Conservation (phyloP, 2,888 invertebrate species). For the Myopa testacea region DNA sequence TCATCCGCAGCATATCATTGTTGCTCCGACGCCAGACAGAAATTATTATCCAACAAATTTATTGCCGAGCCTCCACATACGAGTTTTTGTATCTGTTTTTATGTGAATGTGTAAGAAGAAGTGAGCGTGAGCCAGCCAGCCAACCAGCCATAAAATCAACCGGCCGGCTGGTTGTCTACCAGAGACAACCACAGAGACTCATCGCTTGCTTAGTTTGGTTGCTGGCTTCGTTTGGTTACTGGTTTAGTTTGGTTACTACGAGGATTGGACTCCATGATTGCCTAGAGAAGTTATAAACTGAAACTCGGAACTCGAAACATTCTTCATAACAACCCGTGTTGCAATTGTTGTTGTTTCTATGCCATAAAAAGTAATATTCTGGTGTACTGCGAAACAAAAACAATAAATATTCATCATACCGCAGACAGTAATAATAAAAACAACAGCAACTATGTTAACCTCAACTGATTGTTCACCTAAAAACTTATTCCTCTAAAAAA, state of each 20-base stretch:
- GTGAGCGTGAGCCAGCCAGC: not conserved
- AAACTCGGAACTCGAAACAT: not conserved
- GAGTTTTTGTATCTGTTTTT: conserved; percentile 47
- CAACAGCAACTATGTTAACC: not conserved
- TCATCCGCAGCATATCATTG: conserved; percentile 64
- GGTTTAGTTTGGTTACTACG: no score
- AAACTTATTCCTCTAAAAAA: not conserved
- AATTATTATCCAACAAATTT: conserved; percentile 63
- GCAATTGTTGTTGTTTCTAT: not conserved
- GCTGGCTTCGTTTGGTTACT: no score
- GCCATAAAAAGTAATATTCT: conserved; percentile 16
- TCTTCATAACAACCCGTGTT: not conserved
- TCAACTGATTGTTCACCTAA: not conserved
- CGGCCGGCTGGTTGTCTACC: no score
- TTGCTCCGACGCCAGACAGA: conserved; percentile 61
- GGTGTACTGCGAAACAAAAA: conserved; percentile 6
- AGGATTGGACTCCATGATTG: no score
- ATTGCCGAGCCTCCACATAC: conserved; percentile 53
- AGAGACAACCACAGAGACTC: no score
- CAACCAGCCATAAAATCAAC: no score
- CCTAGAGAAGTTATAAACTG: not conserved
- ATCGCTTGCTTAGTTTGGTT: no score
- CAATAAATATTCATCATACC: conserved; percentile 11
- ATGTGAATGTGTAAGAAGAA: conserved; percentile 43
- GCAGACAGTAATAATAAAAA: not conserved